Base-by-base conservation (phyloP, 2,888 invertebrate species). In the Drosophila yooni region DNA sequence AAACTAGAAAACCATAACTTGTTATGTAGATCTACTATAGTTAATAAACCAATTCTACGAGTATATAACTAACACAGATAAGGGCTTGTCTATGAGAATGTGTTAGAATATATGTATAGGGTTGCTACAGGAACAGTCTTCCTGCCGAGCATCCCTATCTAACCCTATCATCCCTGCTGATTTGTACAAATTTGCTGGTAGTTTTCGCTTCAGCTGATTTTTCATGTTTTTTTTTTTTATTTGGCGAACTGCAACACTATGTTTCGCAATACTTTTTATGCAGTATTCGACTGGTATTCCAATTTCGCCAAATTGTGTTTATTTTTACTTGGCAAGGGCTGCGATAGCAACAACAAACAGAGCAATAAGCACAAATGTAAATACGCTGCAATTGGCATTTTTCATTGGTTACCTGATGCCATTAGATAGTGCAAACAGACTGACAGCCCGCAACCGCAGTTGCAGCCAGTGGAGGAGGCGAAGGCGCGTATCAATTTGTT, bases 381-480 rank as follows among this genome's bases (percentile, higher is more conserved):
- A 82, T 82, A 82, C 73, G 61, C 71, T 71, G 48, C 67, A 64
- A 79, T 63, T 70, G 76, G 70, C 71, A 82, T 82, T 82, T 82
- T 74, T 82, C 84, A 84, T 83, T 71, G 81, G 79, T 73, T 83
- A 81, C 82, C 83, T 79, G 84, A 83, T 82, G 82, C 82, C 84
- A 83, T 83, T 82, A 82, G 84, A 82, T 81, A 81, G 71, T 73
- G 82, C 71, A 83, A 81, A 82, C 84, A 83, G 72, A 83, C 79
- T 73, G 82, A 83, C 77, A 68, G 77, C 67, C 67, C 66, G 57
- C 38, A 40, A 29, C 50, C 13, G 8, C 6, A 43, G 31, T 56
- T n/a, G 31, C 51, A 50, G 34, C 10, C 46, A 21, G 21, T 25
- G 18, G 48, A 10, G 25, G 31, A 51, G 48, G 52, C 21, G 50